Percentiles rank a stretch among this genome's conserved stretches.
phyloP scores from a whole-genome alignment of 2,888 invertebrate genomes.

The Caenorhabditis sp. region DNA sequence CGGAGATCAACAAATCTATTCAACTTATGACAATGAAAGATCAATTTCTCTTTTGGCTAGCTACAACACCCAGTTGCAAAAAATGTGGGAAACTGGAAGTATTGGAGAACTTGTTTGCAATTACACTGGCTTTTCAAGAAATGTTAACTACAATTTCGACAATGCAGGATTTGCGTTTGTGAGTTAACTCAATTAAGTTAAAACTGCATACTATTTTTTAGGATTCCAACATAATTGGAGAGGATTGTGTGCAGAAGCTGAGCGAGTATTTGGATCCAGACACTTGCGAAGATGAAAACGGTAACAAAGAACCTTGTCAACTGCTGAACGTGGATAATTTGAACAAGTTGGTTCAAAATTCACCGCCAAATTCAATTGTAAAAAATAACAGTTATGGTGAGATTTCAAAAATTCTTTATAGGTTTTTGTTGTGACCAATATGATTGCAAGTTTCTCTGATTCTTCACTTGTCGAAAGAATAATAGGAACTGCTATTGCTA shows the following conservation, averaged over 20 bases:
- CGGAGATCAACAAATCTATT: constrained; percentile 7
- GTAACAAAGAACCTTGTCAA: constrained; percentile 7
- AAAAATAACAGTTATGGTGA: no score
- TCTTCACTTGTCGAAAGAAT: constrained; percentile 16
- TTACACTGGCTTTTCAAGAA: constrained; percentile 24
- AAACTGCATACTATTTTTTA: no score
- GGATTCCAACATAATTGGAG: no score
- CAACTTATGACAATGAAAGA: constrained; percentile 16
- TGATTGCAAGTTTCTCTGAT: not conserved
- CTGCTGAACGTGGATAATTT: constrained; percentile 21
- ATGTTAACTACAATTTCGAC: constrained; percentile 36
- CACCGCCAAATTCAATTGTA: constrained; percentile 51
- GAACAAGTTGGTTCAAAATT: constrained; percentile 25
- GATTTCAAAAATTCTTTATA: not conserved
- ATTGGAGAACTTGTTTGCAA: constrained; percentile 41
- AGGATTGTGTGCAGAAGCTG: no score
- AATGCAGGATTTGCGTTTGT: not conserved
- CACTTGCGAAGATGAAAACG: constrained; percentile 16
- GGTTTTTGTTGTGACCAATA: constrained; percentile 54
- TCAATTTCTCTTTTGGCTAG: constrained; percentile 41
- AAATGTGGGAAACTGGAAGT: constrained; percentile 27
- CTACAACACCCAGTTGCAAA: constrained; percentile 24
- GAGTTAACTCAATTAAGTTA: not conserved
- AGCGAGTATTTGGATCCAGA: constrained; percentile 9
- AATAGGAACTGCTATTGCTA: constrained; percentile 52